Conservation (phyloP, 2,888 invertebrate genomes). For the Elmis aenea region DNA sequence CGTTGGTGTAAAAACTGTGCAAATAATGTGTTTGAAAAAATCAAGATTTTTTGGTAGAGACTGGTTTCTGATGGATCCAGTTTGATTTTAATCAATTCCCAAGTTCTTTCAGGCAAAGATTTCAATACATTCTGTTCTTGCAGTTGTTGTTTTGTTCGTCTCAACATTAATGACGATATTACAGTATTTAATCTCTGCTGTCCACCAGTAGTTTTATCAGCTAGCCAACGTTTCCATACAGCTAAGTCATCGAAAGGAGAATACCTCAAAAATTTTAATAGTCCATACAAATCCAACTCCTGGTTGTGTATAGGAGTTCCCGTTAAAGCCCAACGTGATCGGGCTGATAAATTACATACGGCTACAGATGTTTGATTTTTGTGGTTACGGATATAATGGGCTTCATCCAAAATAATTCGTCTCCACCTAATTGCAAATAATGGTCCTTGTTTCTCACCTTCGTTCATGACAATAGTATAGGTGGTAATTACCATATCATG, state of each 20-base stretch:
- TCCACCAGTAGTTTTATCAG: constrained; percentile 73
- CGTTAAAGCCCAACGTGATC: constrained; percentile 77
- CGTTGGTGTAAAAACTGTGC: constrained; percentile 72
- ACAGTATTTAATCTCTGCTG: constrained; percentile 77
- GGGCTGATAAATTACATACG: constrained; percentile 59
- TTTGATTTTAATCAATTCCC: constrained; percentile 55
- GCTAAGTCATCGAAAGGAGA: constrained; percentile 83
- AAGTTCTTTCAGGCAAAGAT: constrained; percentile 57
- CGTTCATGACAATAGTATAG: constrained; percentile 68
- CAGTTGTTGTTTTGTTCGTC: constrained; percentile 82
- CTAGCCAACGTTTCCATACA: constrained; percentile 91
- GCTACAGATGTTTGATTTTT: constrained; percentile 71
- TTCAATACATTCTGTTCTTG: constrained; percentile 58
- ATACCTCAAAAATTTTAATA: constrained; percentile 78
- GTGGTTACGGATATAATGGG: constrained; percentile 85
- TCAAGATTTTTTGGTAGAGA: constrained; percentile 71
- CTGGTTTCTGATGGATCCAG: constrained; percentile 66
- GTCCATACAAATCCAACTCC: constrained; percentile 73
- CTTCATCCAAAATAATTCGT: constrained; percentile 88
- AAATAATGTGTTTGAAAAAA: constrained; percentile 70
- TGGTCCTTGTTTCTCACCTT: constrained; percentile 54
- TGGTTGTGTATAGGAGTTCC: constrained; percentile 96
- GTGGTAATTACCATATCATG: constrained; percentile 87
- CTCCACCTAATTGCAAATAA: constrained; percentile 74
- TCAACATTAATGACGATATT: constrained; percentile 77